phyloP scores from a whole-genome alignment of 1,140 invertebrate species.

The Rhopalosiphum maidis region DNA sequence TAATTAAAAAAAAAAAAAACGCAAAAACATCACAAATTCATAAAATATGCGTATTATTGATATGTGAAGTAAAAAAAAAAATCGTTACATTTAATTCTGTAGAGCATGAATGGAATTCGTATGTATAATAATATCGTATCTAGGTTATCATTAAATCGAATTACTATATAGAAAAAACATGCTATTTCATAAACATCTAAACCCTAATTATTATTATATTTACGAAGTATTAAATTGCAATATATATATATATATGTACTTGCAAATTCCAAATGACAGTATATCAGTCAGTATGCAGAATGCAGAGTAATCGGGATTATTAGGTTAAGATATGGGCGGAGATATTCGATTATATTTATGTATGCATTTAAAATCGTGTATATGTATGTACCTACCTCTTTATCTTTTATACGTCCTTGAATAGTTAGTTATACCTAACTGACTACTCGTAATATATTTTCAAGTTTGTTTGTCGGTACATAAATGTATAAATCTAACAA shows the following conservation, averaged over 20 bases:
- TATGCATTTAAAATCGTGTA: background rate
- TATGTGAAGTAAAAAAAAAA: background rate
- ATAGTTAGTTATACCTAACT: background rate
- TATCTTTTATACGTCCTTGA: background rate
- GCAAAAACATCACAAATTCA: background rate
- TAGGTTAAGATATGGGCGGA: background rate
- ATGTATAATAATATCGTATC: background rate
- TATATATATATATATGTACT: background rate
- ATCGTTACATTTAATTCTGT: background rate
- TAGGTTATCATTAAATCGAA: background rate
- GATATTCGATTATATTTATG: background rate
- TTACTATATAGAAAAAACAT: background rate
- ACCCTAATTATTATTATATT: slow-evolving; percentile 59
- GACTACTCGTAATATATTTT: background rate
- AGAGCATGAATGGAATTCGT: slow-evolving; percentile 14
- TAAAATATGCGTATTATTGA: background rate
- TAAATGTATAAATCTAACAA: background rate
- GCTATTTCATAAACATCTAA: background rate
- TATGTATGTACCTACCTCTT: background rate
- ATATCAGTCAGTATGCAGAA: background rate
- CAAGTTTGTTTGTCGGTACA: background rate
- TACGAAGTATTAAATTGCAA: background rate
- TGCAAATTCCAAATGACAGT: background rate
- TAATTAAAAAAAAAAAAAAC: background rate
- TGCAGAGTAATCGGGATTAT: background rate